Percentiles rank a stretch among this genome's conserved stretches.
phyloP scores from a whole-genome alignment of 2,113 vertebrate species.

The Nannobrachium achirus region DNA sequence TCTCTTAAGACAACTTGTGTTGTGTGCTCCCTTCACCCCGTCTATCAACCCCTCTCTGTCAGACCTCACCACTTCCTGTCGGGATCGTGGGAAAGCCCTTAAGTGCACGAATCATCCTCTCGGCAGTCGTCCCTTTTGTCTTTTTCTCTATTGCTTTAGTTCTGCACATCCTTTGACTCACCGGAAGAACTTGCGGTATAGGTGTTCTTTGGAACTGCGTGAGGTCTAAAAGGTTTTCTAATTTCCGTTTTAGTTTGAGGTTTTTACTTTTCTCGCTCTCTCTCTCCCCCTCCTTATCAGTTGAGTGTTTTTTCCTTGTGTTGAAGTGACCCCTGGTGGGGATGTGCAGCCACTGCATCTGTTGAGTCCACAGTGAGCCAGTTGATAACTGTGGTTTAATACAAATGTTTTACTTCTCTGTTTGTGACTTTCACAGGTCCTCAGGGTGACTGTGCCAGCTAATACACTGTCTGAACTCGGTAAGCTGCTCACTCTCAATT shows the following conservation, averaged over 20 bases:
- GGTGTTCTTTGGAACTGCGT: too few relatives aligned
- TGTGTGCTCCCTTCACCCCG: constrained; percentile 4
- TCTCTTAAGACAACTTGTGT: constrained; percentile 8
- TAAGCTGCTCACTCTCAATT: constrained; percentile 39
- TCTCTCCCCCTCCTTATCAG: not conserved
- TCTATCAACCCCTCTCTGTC: not conserved
- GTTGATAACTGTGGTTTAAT: not conserved
- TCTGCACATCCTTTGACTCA: too few relatives aligned
- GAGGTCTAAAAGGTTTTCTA: not conserved
- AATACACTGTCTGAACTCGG: constrained; percentile 55
- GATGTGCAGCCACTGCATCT: constrained; percentile 37
- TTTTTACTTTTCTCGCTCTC: not conserved
- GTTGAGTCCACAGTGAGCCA: not conserved
- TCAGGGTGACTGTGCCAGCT: constrained; percentile 46
- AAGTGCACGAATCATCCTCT: constrained; percentile 16
- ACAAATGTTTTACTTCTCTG: constrained; percentile 5
- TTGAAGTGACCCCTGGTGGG: constrained; percentile 69
- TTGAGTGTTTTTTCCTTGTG: constrained; percentile 43
- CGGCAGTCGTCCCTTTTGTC: constrained; percentile 1
- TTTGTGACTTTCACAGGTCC: constrained; percentile 46
- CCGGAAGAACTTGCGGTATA: too few relatives aligned
- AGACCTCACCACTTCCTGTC: constrained; percentile 55
- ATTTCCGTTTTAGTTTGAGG: not conserved
- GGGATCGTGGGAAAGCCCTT: constrained; percentile 58
- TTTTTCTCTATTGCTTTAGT: not conserved